Evolutionary conservation across 2,113 vertebrate species (phyloP), one percentile per base, ranked within the genome.

Genomic region (Myotis lucifugus): DNA sequence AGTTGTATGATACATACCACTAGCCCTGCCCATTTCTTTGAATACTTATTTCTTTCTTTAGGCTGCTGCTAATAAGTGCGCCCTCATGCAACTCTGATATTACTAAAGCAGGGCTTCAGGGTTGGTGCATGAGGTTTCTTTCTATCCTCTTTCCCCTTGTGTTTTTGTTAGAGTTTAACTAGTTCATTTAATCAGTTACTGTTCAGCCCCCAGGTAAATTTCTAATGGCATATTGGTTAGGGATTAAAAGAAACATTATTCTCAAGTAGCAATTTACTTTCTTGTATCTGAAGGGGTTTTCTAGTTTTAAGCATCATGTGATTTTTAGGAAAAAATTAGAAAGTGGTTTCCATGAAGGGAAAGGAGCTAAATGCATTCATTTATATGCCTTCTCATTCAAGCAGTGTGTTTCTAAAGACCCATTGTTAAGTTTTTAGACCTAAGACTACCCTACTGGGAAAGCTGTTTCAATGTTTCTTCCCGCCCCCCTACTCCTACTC

Each of bases 151-250:
- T 79, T 77, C 56, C 54, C 48, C 40, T 79, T 83, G 48, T 85
- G 46, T 46, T 84, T 96, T 90, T 88, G 89, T 97, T 96, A 97
- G 73, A 94, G 93, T 94, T 97, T 96, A 97, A 96, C 95, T 93
- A 81, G 67, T 90, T 92, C 61, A 84, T 64, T 98, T 96, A 97
- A 97, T 97, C 88, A 87, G 85, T 97, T 91, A 97, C 96, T 91
- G 11, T 90, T 96, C 40, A 93, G 69, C 5, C 69, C 69, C 27
- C 42, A 83, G 94, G 82, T 72, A 91, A 91, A 95, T 95, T 90
- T 94, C 74, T 89, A 94, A 85, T 93, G 91, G 81, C 46, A 32
- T 87, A 37, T 95, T 89, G 72, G 92, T 95, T 77, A 90, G 59
- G 19, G 81, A 83, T 89, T 93, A n/a, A 92, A 93, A 81, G 76